phyloP scores from a whole-genome alignment of 2,113 vertebrate genomes.

The Oreochromis aureus region DNA sequence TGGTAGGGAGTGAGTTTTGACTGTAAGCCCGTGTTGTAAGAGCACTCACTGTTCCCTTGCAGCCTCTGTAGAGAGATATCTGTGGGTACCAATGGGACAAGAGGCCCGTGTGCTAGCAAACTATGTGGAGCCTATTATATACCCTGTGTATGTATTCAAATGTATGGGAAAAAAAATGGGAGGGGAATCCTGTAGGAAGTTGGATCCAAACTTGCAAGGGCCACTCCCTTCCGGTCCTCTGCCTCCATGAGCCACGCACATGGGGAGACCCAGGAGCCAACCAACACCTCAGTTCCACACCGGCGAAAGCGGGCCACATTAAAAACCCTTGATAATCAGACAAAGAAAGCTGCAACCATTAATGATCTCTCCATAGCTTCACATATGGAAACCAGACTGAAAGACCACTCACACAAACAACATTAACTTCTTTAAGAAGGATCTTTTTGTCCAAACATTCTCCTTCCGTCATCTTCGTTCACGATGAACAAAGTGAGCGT shows the following conservation, averaged over 20 bases:
- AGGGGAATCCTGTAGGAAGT: neutral
- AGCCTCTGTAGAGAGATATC: neutral
- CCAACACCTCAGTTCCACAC: neutral
- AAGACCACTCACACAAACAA: neutral
- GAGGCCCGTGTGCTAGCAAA: neutral
- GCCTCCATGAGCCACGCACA: accelerated
- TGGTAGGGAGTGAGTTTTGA: neutral
- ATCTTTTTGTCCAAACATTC: neutral
- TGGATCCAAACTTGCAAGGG: neutral
- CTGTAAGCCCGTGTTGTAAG: accelerated
- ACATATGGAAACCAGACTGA: neutral
- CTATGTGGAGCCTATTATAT: neutral
- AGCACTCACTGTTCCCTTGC: neutral
- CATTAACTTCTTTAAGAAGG: neutral
- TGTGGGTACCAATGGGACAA: neutral
- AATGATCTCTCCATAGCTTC: neutral
- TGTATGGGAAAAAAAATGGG: accelerated
- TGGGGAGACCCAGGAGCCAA: neutral
- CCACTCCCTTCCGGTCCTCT: neutral
- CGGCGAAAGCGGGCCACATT: neutral
- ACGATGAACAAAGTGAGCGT: neutral
- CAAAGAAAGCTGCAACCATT: neutral
- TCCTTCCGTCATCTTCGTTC: neutral
- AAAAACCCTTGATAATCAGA: neutral
- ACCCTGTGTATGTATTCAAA: neutral